Evolutionary conservation across 2,888 invertebrate species (phyloP), one percentile per base, ranked within the genome.

Genomic region (Folsomia manolachei): DNA sequence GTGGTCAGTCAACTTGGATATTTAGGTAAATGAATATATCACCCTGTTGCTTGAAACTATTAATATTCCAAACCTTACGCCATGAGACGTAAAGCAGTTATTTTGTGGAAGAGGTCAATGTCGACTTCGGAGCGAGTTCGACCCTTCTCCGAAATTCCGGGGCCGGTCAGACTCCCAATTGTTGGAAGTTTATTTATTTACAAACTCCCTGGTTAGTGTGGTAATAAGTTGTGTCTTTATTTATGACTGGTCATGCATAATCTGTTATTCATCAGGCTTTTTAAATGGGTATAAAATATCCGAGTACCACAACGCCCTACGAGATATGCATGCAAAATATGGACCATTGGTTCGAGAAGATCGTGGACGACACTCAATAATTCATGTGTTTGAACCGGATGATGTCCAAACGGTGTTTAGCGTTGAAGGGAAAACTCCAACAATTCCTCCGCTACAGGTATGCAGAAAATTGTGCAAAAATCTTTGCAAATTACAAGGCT

Each of bases 321-420:
- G 82, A 27, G 77, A 83, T 2, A 79, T 85, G 21, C 83, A 85
- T 79, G 72, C 82, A 65, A 81, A 83, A 63, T 87, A 86, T 81
- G 87, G 88, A 0, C 84, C 85, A 7, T 82, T 88, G 53, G 85
- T 86, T 25, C 83, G 84, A 70, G 85, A 87, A 78, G 83, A 84
- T 25, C 82, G 86, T 25, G 85, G 85, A 27, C 83, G 83, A 0
- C 77, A 82, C 9, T 83, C 83, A 1, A 82, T 85, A 1, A 84
- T 87, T 1, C 87, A 87, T 80, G 81, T 87, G 18, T 87, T 86
- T 81, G 84, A 86, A 77, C 87, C 87, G 0, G 85, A 85, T 39
- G 85, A 86, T 79, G 84, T 86, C 4, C 82, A 83, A 72, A 82
- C 81, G 1, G 83, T 87, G 14, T 86, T 85, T 76, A 82, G 82